Evolutionary conservation across 2,888 invertebrate genomes (phyloP), one percentile per base, ranked within the genome.

Genomic region (Heteromyza rotundicornis): DNA sequence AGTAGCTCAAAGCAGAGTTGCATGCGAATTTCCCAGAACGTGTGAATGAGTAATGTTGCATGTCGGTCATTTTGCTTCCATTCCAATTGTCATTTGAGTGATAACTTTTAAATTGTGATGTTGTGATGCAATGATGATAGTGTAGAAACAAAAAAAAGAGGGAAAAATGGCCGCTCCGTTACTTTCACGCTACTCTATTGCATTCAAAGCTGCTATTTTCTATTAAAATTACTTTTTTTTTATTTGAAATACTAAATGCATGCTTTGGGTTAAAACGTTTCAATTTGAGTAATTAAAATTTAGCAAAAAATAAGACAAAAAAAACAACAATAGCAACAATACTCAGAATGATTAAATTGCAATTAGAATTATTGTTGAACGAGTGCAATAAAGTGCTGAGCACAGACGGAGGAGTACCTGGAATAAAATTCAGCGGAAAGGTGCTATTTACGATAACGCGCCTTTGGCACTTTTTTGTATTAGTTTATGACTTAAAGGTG

Each of bases 271-370:
- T 63, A 64, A 66, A 64, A 60, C 62, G 57, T 62, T 63, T 57
- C 60, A 62, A 62, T 63, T 66, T 57, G 53, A 65, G 62, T 65
- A 68, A 66, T 64, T 59, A 63, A 66, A 64, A 47, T 17, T 27
- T 22, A 53, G 17, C 44, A 27, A 5, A 10, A 27, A 27, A 27
- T 27, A 49, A 58, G 51, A 59, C 49, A 32, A 36, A 58, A 20
- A 49, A 27, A n/a, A 20, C 27, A 52, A 10, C 36, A 58, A 52
- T 54, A 52, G 61, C 58, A 56, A 52, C 65, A 69, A 66, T 64
- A 61, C 66, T 64, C 66, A 40, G 59, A 65, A 66, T 70, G 68
- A 71, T 71, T 68, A 70, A 71, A 70, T 70, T 67, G 65, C 70
- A 65, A 71, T 70, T 68, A 68, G 60, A 71, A 70, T 64, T 67